Base-by-base conservation (phyloP, 2,113 vertebrate species). In the Percina caprodes region DNA sequence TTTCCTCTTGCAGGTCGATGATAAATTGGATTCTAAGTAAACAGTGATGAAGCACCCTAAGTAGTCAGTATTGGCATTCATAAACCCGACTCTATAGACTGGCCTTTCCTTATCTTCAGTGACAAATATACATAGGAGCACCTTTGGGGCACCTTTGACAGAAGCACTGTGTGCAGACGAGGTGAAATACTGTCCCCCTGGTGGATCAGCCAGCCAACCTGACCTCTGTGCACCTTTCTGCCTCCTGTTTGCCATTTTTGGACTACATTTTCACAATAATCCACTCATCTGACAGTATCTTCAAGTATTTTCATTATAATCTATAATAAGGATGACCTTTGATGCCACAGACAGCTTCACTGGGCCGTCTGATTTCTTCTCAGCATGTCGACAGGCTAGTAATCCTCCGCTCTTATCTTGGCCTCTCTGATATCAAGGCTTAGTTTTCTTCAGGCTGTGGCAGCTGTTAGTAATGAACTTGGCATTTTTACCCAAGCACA, bases 11-110 rank as follows among this genome's bases (percentile, higher is more conserved):
- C 82, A 60, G 78, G 89, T 89, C 85, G 77, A 90, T 90, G 82
- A 92, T 87, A 71, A 91, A 93, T 93, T 89, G 88, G 88, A 89
- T 89, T 88, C 85, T 88, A 92, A 89, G 89, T 92, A 93, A 93
- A 93, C 89, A 90, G 86, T 92, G 91, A 93, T 89, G 91, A 89
- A 92, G 87, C 83, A 90, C 88, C 88, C 79, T 77, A 83, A 90
- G 86, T 80, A 79, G 84, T 70, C 62, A 15, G 76, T 83, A 88
- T 84, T 86, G 87, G 84, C 89, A 86, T 79, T 88, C 87, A 89
- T 86, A 88, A 86, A 88, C 69, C 88, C 67, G 12, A 33, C 84
- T 83, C 81, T 35, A 62, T 83, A 81, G 81, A 69, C 58, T 30
- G 33, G 80, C 11, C n/a, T 80, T 78, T 87, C 86, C 84, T 90